These are phyloP conservation scores for Oriolus oriolus DNA, from an alignment of 2,113 vertebrate genomes.

Conservation along the genomic window DNA sequence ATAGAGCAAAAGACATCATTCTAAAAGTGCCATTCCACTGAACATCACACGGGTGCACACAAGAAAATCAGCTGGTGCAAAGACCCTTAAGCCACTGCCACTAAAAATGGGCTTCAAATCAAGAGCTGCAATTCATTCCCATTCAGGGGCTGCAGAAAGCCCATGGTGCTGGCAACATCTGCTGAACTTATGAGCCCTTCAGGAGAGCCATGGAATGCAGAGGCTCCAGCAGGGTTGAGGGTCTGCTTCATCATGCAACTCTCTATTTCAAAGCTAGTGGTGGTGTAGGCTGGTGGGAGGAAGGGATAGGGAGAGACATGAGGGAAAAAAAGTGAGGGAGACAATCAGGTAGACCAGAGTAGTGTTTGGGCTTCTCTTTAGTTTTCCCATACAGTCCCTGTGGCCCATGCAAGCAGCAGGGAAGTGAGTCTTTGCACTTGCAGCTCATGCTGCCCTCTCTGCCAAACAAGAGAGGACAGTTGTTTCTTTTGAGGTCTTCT, in stretches of 20 bases:
- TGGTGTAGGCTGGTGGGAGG: background rate
- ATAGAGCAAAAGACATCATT: background rate
- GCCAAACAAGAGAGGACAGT: background rate
- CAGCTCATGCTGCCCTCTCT: background rate
- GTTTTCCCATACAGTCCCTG: background rate
- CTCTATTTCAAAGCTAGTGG: background rate
- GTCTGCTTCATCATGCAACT: background rate
- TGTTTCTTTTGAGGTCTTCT: background rate
- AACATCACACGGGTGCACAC: fast-evolving
- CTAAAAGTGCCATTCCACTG: background rate
- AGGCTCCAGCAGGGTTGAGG: background rate
- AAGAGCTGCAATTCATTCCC: background rate
- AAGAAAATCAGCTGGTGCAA: background rate
- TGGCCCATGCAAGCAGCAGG: background rate
- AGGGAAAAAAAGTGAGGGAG: background rate
- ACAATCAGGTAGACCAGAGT: background rate
- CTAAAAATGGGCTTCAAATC: background rate
- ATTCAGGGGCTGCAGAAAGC: background rate
- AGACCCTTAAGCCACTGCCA: background rate
- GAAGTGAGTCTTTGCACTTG: background rate
- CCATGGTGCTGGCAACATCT: background rate
- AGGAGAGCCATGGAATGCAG: background rate
- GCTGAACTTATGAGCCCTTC: background rate
- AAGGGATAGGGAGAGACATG: background rate
- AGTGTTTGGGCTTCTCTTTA: fast-evolving